Evolutionary conservation across 1,140 invertebrate species (phyloP), one percentile per base, ranked within the genome.

Genomic region (Nylanderia fulva): DNA sequence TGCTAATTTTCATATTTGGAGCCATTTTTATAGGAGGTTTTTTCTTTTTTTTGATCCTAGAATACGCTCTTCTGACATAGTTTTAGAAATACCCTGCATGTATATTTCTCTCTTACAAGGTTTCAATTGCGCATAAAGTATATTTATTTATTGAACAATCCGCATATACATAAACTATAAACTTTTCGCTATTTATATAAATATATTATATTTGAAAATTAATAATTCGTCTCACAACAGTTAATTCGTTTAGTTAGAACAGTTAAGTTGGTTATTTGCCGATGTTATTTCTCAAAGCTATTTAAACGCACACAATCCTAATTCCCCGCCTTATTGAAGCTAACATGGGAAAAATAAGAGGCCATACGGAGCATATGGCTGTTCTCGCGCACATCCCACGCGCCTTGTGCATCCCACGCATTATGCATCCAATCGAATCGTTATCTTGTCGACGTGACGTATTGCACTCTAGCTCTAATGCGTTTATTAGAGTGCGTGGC

Each of bases 381-480:
- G 76, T 92, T 92, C 90, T 89, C 90, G 85, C 84, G 90, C 84
- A 85, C 74, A 63, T 86, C 72, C 80, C 61, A 74, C 87, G 52
- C 33, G 42, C 48, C 82, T 58, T 79, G 11, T 3, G 58, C 61
- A 79, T 79, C 76, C 76, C 76, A 80, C 45, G 63, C 63, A 24
- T 33, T 82, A 85, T 88, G 64, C 76, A 84, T 76, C 85, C 86
- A 84, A 74, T 82, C 56, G 88, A 91, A 87, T 92, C 87, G 91
- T 91, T 92, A 91, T 91, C 90, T 91, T 89, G 89, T 92, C 91
- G 90, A 88, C 58, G 61, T 87, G 85, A 92, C 90, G 54, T 87
- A 91, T 92, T 64, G 85, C 76, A 69, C 48, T 80, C 75, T n/a
- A n/a, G n/a, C n/a, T 80, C 76, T 48, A 54, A 83, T 72, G 39